Evolutionary conservation across 1,140 invertebrate species (phyloP).

Genomic region (Planococcus citri): DNA sequence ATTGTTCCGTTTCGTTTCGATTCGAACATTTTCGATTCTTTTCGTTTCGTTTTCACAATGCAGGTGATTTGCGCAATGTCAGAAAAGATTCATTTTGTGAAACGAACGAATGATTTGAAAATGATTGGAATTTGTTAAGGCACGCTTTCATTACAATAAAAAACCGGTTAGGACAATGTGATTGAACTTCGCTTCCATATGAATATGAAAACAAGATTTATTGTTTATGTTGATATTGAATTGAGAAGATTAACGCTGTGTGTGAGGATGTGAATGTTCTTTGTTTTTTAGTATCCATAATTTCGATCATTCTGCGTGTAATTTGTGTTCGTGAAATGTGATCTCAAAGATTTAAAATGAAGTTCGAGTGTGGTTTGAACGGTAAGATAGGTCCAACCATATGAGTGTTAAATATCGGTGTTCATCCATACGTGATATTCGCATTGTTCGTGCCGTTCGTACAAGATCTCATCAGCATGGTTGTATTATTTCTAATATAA

Average conservation of each 20-base stretch:
- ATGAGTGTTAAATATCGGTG: background rate
- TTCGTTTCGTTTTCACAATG: no score
- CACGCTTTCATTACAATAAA: no score
- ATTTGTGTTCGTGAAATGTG: background rate
- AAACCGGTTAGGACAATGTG: no score
- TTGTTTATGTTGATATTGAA: conserved; percentile 8
- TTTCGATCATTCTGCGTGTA: background rate
- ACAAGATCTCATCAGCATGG: background rate
- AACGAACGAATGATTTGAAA: no score
- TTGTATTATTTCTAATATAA: background rate
- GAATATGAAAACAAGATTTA: background rate
- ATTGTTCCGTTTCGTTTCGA: no score
- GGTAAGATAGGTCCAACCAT: background rate
- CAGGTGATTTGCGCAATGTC: no score
- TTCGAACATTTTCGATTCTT: no score
- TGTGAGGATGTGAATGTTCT: conserved; percentile 1
- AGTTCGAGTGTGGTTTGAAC: background rate
- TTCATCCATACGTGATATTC: background rate
- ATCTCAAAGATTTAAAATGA: background rate
- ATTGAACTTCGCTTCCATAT: no score
- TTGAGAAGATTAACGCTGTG: background rate
- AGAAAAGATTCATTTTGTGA: no score
- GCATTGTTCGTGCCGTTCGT: background rate
- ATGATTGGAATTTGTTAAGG: no score
- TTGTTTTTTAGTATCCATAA: background rate